Conservation (phyloP, 1,140 invertebrate genomes). For the Cydia strobilella region DNA sequence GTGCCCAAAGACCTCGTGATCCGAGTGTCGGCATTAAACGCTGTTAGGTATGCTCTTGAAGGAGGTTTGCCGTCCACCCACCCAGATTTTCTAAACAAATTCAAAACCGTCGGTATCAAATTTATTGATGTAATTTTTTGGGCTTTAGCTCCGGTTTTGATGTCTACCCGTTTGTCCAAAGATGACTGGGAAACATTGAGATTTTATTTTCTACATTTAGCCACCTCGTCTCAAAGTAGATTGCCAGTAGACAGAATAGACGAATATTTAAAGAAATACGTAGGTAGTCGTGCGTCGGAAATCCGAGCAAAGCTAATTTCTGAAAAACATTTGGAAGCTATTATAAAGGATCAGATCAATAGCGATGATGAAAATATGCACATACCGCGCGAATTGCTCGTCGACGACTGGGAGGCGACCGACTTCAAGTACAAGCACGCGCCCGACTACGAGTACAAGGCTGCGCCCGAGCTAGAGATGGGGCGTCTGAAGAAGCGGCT, state of each 20-base stretch:
- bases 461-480: constrained; percentile 82
- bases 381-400: constrained; percentile 73
- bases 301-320: constrained; percentile 72
- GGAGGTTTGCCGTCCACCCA: constrained; percentile 80
- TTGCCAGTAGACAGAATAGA: constrained; percentile 74
- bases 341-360: constrained; percentile 75
- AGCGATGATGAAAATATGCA: constrained; percentile 74
- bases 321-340: constrained; percentile 69
- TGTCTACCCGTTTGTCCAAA: constrained; percentile 65
- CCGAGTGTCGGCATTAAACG: constrained; percentile 90
- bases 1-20: constrained; percentile 85
- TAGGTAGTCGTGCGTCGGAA: constrained; percentile 54
- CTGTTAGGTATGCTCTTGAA: constrained; percentile 87
- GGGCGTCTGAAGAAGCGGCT: constrained; percentile 88
- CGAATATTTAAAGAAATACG: constrained; percentile 71
- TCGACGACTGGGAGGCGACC: constrained; percentile 78
- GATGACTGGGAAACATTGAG: constrained; percentile 77
- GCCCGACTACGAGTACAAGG: constrained; percentile 70
- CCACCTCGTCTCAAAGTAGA: constrained; percentile 67
- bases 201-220: constrained; percentile 74
- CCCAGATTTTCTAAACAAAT: constrained; percentile 74
- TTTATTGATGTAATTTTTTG: constrained; percentile 78
- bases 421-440: constrained; percentile 35
- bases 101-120: constrained; percentile 71
- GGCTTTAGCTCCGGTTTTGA: constrained; percentile 80